These are phyloP conservation scores for Botia almorhae DNA, from an alignment of 2,797 vertebrate genomes.

Conservation along the genomic window DNA sequence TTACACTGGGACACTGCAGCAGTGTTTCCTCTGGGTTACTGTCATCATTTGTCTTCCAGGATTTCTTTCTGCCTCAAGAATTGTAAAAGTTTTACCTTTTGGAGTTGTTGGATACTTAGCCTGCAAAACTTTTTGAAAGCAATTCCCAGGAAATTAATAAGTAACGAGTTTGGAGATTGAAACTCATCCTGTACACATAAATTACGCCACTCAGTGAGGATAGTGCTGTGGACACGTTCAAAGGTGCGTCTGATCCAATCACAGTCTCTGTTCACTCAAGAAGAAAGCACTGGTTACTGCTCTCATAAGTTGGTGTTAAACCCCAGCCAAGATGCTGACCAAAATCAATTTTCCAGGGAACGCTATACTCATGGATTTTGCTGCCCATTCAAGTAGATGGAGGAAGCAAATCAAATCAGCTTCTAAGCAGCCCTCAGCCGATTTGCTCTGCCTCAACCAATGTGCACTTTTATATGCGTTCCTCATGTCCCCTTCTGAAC, in stretches of 20 bases:
- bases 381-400: slow-evolving; percentile 46
- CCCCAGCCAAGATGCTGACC: slow-evolving; percentile 32
- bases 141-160: slow-evolving; percentile 15
- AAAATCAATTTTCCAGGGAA: slow-evolving; percentile 37
- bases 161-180: neutral
- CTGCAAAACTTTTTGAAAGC: slow-evolving; percentile 48
- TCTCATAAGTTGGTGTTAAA: slow-evolving; percentile 29
- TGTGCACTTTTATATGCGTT: slow-evolving; percentile 9
- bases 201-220: slow-evolving; percentile 29
- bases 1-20: no score
- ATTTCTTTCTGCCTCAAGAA: slow-evolving; percentile 17
- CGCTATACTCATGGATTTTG: slow-evolving; percentile 31
- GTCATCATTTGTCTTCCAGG: slow-evolving; percentile 69
- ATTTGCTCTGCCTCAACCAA: slow-evolving; percentile 8
- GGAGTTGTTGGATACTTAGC: slow-evolving; percentile 3
- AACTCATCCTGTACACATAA: slow-evolving; percentile 16
- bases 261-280: neutral
- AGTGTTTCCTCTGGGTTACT: neutral
- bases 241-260: slow-evolving; percentile 45
- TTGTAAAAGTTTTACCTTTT: slow-evolving; percentile 2
- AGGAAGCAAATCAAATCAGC: slow-evolving; percentile 50
- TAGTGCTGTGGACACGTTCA: slow-evolving; percentile 11
- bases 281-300: slow-evolving; percentile 13
- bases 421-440: slow-evolving; percentile 22
- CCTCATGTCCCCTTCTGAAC: slow-evolving; percentile 41